Percentiles rank a stretch among this genome's conserved stretches.
Conservation (phyloP, 2,113 vertebrate species). For the Rhagologus leucostigma region DNA sequence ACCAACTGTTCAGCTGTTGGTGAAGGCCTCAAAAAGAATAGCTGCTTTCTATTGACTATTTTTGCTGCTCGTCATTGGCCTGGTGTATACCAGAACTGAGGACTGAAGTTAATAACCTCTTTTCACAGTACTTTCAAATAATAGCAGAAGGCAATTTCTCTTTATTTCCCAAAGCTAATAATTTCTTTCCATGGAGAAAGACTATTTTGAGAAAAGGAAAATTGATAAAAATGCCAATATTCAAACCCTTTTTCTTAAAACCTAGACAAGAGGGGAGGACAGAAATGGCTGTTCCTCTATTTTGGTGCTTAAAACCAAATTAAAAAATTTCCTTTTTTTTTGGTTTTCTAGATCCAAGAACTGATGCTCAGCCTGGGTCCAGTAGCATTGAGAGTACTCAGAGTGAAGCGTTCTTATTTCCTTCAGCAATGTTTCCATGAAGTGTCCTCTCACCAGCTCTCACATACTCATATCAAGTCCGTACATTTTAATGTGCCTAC, state of each 20-base stretch:
- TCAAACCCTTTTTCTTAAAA: not conserved
- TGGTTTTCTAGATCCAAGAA: not conserved
- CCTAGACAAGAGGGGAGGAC: not conserved
- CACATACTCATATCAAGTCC: not conserved
- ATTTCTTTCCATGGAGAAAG: not conserved
- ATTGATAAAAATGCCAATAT: not conserved
- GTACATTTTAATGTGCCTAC: not conserved
- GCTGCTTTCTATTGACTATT: not conserved
- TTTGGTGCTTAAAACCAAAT: not conserved
- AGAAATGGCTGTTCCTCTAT: not conserved
- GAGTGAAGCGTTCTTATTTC: not conserved
- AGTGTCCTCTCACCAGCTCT: not conserved
- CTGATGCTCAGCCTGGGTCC: not conserved
- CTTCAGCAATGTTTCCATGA: not conserved
- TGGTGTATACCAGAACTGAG: not conserved
- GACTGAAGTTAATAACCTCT: not conserved
- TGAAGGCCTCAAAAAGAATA: not conserved
- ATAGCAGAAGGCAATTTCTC: not conserved
- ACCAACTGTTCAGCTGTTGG: not conserved
- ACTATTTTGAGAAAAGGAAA: not conserved
- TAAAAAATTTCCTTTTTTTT: not conserved
- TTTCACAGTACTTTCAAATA: not conserved
- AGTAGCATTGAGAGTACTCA: not conserved
- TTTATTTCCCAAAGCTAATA: not conserved
- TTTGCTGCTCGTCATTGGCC: not conserved